phyloP scores from a whole-genome alignment of 2,888 invertebrate species.

The Choreutis nemorana region DNA sequence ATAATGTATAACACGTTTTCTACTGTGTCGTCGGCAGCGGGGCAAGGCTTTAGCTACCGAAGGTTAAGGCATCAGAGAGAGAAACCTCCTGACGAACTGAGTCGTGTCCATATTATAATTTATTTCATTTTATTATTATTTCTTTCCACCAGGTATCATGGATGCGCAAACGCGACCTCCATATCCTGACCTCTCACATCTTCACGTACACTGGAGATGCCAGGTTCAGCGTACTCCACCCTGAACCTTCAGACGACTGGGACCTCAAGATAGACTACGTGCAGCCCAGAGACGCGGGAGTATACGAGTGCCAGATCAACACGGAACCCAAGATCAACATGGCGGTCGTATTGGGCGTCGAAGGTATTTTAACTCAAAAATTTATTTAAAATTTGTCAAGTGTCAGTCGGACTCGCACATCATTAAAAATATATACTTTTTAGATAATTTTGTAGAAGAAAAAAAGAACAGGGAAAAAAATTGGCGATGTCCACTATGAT shows the following conservation, averaged over 20 bases:
- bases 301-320: constrained; percentile 90
- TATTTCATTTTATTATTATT: not conserved
- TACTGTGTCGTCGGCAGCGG: too few relatives aligned
- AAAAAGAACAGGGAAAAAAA: too few relatives aligned
- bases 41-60: too few relatives aligned
- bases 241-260: constrained; percentile 87
- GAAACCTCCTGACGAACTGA: too few relatives aligned
- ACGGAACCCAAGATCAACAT: constrained; percentile 90
- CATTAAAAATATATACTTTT: too few relatives aligned
- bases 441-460: too few relatives aligned
- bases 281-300: constrained; percentile 83
- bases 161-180: constrained; percentile 83
- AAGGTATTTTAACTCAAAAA: too few relatives aligned
- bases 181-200: constrained; percentile 81
- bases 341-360: constrained; percentile 80
- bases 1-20: too few relatives aligned
- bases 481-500: too few relatives aligned
- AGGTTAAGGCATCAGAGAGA: too few relatives aligned
- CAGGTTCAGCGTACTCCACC: constrained; percentile 84
- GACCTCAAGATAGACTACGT: constrained; percentile 85
- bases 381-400: too few relatives aligned
- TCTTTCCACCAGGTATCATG: constrained; percentile 73
- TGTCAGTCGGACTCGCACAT: too few relatives aligned
- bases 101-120: not conserved
- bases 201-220: constrained; percentile 90